A percentile compares a stretch with the other conserved stretches of the same genome.
phyloP scores from a whole-genome alignment of 2,888 invertebrate species.

The Micropterix aruncella region DNA sequence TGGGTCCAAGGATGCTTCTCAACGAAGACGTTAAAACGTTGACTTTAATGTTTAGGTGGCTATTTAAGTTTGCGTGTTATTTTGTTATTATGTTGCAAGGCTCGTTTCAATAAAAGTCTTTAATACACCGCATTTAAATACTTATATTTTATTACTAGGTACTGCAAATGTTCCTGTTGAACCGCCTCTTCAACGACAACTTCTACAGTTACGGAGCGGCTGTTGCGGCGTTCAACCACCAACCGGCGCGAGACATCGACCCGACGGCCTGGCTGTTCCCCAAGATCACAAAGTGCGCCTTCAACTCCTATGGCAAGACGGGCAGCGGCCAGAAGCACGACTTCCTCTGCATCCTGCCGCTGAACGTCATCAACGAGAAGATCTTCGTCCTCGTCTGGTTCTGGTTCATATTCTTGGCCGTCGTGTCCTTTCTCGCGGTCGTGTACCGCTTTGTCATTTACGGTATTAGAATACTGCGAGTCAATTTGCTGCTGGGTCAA shows the following conservation, averaged over 20 bases:
- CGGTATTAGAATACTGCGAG: slow-evolving; percentile 39
- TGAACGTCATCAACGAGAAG: slow-evolving; percentile 71
- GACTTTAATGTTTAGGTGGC: too few species aligned
- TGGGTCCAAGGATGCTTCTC: too few species aligned
- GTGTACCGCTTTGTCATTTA: slow-evolving; percentile 48
- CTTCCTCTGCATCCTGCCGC: slow-evolving; percentile 57
- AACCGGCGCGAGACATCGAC: slow-evolving; percentile 30
- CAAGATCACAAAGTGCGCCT: slow-evolving; percentile 51
- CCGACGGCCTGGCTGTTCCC: slow-evolving; percentile 58
- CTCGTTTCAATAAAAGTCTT: too few species aligned
- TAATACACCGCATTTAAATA: too few species aligned
- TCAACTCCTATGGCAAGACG: slow-evolving; percentile 41
- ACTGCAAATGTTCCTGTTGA: slow-evolving; percentile 52
- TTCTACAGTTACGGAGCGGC: slow-evolving; percentile 46
- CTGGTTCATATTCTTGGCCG: slow-evolving; percentile 53
- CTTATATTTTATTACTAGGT: slow-evolving; percentile 36
- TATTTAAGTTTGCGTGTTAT: too few species aligned
- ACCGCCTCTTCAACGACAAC: slow-evolving; percentile 47
- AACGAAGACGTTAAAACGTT: too few species aligned
- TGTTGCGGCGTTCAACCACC: slow-evolving; percentile 30
- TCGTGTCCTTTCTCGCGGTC: slow-evolving; percentile 46
- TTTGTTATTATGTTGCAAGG: too few species aligned
- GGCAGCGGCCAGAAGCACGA: slow-evolving; percentile 43
- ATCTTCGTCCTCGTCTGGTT: slow-evolving; percentile 62
- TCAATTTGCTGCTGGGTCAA: slow-evolving; percentile 46